Percentiles rank a stretch among this genome's conserved stretches.
Conservation (phyloP, 2,888 invertebrate genomes). For the Drosophila tripunctata region DNA sequence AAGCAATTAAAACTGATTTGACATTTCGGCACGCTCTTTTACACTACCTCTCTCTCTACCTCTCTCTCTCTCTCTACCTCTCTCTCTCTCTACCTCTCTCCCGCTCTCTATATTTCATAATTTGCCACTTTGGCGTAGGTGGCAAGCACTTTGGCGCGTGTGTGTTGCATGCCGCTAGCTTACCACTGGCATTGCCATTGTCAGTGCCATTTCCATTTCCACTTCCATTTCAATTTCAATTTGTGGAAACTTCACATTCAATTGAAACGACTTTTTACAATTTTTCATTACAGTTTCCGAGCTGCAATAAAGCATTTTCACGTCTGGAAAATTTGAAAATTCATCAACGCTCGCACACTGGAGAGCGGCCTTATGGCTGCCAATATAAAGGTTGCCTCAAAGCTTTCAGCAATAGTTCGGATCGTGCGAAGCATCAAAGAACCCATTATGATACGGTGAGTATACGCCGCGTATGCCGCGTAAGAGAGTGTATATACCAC, state of each 20-base stretch:
- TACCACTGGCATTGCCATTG: conserved; percentile 45
- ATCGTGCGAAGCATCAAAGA: conserved; percentile 98
- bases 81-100: background rate
- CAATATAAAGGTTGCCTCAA: conserved; percentile 96
- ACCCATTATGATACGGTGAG: conserved; percentile 99
- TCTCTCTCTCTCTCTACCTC: no score
- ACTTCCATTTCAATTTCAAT: conserved; percentile 17
- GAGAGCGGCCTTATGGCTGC: conserved; percentile 97
- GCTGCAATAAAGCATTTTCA: conserved; percentile 98
- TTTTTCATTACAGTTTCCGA: conserved; percentile 90
- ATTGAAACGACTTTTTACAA: conserved; percentile 51
- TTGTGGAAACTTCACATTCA: conserved; percentile 33
- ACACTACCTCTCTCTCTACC: background rate
- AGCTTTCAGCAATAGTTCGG: conserved; percentile 99
- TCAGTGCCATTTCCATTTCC: conserved; percentile 23
- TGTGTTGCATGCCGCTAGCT: conserved; percentile 18
- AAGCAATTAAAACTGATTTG: conserved; percentile 31
- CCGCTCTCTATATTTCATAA: conserved; percentile 35
- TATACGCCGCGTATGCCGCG: conserved; percentile 57
- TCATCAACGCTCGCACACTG: conserved; percentile 97
- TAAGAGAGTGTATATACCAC: background rate
- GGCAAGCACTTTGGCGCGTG: background rate
- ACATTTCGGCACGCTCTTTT: background rate
- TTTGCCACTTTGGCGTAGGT: conserved; percentile 17
- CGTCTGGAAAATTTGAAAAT: conserved; percentile 99